Evolutionary conservation across 2,888 invertebrate genomes (phyloP), one percentile per base, ranked within the genome.

Genomic region (Spodoptera exigua): DNA sequence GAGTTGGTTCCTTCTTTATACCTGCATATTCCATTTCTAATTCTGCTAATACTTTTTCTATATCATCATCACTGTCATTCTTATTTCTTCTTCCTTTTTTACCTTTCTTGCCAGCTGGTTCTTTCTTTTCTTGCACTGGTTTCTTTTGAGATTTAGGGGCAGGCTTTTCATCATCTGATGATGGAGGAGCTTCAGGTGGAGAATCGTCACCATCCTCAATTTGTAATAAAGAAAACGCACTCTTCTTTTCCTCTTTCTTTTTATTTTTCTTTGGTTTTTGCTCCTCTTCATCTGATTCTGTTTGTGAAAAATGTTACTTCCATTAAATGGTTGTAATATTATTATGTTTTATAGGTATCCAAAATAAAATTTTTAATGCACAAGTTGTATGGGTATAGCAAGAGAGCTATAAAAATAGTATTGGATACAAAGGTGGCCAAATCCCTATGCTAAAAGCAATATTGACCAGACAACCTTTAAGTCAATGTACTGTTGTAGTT

Each of bases 21-120:
- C 96, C 97, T 48, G 96, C 94, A 90, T 97, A 97, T 92, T 98
- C 98, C 92, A 97, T 94, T 89, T 97, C 96, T 67, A 98, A 90
- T 89, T 98, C 97, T 11, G 97, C 98, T 66, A 98, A 89, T 62
- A 97, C 96, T 89, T 97, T 97, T 80, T 98, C 98, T 62, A 98
- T 91, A 85, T 98, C 98, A 66, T 97, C 97, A 86, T 97, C 96
- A 81, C 97, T 97, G 54, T 97, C 97, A 78, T 96, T 96, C 72
- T 96, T 96, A 91, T 96, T 97, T 81, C 96, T 95, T 82, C 96
- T 96, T 3, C 95, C 89, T 87, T 97, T 97, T 83, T 97, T 97
- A 2, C 96, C 95, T 85, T 97, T 97, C 85, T 97, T 97, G 16
- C 95, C 95, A 55, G 88, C 86, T 54, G 89, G 84, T 70, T 94